These are phyloP conservation scores for Stercorarius parasiticus DNA, from an alignment of 2,113 vertebrate genomes.

Conservation along the genomic window DNA sequence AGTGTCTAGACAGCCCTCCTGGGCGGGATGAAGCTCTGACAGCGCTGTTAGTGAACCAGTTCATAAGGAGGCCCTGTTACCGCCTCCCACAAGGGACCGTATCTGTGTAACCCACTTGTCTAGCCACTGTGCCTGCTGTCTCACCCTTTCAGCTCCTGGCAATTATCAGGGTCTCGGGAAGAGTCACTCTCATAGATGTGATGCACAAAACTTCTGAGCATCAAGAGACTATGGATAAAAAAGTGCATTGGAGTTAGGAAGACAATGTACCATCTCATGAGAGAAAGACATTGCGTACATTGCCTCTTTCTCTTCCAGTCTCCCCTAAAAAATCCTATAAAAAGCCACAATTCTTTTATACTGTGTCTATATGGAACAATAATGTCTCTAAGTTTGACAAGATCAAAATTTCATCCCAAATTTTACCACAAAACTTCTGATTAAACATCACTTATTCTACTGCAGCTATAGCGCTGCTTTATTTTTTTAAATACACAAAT, in stretches of 20 bases:
- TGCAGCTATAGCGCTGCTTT: neutral
- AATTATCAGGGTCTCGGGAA: neutral
- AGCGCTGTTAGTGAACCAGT: neutral
- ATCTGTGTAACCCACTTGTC: neutral
- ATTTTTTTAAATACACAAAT: neutral
- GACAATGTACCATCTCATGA: neutral
- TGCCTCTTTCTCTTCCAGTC: neutral
- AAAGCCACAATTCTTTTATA: neutral
- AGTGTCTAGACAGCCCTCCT: conserved; percentile 44
- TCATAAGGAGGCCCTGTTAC: neutral
- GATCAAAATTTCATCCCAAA: neutral
- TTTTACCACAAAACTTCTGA: neutral
- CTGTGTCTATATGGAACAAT: neutral
- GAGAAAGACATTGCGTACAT: neutral
- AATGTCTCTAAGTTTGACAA: neutral
- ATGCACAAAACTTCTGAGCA: neutral
- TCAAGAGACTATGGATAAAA: neutral
- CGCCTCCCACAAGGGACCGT: neutral
- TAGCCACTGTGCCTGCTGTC: neutral
- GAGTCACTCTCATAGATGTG: neutral
- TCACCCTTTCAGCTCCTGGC: neutral
- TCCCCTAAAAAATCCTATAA: neutral
- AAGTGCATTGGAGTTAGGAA: neutral
- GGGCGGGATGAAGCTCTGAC: neutral
- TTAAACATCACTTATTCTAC: neutral